Percentiles rank a stretch among this genome's conserved stretches.
These are phyloP conservation scores for Taphrorychus bicolor DNA, from an alignment of 2,888 invertebrate species.

Conservation along the genomic window DNA sequence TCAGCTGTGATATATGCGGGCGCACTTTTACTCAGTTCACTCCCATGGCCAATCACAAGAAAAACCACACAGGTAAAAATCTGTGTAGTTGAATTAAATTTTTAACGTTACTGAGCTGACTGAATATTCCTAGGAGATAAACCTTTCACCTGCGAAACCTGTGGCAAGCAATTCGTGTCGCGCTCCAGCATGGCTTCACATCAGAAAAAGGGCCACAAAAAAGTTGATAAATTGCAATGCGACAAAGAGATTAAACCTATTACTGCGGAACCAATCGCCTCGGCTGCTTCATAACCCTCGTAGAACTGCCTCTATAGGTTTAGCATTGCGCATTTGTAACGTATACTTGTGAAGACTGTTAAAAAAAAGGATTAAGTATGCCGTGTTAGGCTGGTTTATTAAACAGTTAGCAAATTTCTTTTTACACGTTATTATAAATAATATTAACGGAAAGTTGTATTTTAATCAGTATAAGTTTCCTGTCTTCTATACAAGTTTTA, in stretches of 20 bases:
- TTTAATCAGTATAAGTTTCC: too few species aligned
- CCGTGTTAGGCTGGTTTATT: too few species aligned
- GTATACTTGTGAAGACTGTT: too few species aligned
- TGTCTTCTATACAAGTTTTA: too few species aligned
- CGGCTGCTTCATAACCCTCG: background rate
- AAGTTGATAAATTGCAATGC: background rate
- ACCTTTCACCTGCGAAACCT: slow-evolving; percentile 67
- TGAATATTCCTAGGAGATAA: slow-evolving; percentile 56
- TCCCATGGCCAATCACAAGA: slow-evolving; percentile 70
- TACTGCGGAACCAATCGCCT: background rate
- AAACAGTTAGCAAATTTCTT: too few species aligned
- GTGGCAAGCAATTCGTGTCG: slow-evolving; percentile 66
- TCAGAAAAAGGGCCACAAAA: slow-evolving; percentile 62
- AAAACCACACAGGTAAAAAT: slow-evolving; percentile 59
- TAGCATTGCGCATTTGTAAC: background rate
- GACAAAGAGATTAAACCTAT: background rate
- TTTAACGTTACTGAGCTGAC: background rate
- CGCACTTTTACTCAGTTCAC: slow-evolving; percentile 70
- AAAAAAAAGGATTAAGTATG: background rate
- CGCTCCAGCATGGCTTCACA: slow-evolving; percentile 68
- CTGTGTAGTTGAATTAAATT: too few species aligned
- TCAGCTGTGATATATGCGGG: slow-evolving; percentile 66
- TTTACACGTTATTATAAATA: too few species aligned
- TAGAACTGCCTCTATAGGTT: background rate
- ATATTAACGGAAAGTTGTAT: too few species aligned